Evolutionary conservation across 2,888 invertebrate genomes (phyloP).

Genomic region (Diaphora mendica): DNA sequence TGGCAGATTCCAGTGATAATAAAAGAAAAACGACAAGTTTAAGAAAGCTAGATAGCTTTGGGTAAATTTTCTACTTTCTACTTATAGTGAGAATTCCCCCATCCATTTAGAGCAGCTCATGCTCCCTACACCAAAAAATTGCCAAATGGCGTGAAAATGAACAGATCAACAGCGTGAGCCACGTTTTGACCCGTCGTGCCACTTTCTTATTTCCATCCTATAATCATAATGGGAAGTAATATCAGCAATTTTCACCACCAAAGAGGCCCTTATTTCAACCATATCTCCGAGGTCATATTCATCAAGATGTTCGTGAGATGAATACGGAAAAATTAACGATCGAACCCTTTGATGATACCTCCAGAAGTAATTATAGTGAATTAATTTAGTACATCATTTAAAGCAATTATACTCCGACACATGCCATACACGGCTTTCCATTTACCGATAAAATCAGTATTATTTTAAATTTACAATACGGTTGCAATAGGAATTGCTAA

Average conservation of each 20-base stretch:
- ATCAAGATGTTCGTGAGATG: constrained; percentile 46
- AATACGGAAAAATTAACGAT: constrained; percentile 67
- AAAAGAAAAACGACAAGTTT: too few species aligned
- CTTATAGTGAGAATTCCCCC: constrained; percentile 10
- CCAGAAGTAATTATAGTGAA: constrained; percentile 58
- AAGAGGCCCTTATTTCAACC: constrained; percentile 69
- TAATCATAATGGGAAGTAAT: constrained; percentile 80
- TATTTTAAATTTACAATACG: constrained; percentile 46
- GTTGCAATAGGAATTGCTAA: constrained; percentile 49
- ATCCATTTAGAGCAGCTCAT: constrained; percentile 16
- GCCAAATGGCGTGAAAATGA: constrained; percentile 72
- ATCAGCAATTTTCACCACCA: constrained; percentile 74
- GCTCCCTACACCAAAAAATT: constrained; percentile 52
- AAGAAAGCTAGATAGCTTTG: too few species aligned
- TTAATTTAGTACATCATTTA: constrained; percentile 53
- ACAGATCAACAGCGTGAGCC: constrained; percentile 60
- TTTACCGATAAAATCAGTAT: constrained; percentile 35
- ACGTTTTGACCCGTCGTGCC: constrained; percentile 70
- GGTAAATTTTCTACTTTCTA: too few species aligned
- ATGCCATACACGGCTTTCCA: constrained; percentile 29
- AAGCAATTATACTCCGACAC: constrained; percentile 52
- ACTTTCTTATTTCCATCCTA: constrained; percentile 77
- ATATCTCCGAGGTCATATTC: constrained; percentile 67
- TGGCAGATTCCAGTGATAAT: too few species aligned
- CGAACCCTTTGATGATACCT: constrained; percentile 57